A percentile compares a stretch with the other conserved stretches of the same genome.
These are phyloP conservation scores for Danio tinwini DNA, from an alignment of 2,797 vertebrate genomes.

Conservation along the genomic window DNA sequence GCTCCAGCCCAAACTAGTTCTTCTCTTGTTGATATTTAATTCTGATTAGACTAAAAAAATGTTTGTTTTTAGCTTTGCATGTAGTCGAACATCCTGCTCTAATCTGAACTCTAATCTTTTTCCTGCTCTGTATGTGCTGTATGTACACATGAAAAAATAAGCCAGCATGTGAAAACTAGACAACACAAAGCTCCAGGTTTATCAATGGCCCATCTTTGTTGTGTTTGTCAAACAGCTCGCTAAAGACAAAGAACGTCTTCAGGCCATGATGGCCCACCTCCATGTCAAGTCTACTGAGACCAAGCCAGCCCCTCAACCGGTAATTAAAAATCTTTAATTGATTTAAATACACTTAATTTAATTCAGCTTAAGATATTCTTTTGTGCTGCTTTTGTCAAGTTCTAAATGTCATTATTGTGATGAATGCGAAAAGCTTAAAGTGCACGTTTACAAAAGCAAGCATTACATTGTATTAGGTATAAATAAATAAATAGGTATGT, in stretches of 20 bases:
- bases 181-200: background rate
- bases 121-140: slow-evolving; percentile 20
- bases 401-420: background rate
- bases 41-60: slow-evolving; percentile 1
- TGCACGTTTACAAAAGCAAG: too few species aligned
- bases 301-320: slow-evolving; percentile 92
- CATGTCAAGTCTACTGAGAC: slow-evolving; percentile 95
- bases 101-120: slow-evolving; percentile 24
- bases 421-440: too few species aligned
- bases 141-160: slow-evolving; percentile 12
- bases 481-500: too few species aligned
- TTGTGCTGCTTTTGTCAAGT: background rate
- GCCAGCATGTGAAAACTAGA: background rate
- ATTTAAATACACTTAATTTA: too few species aligned
- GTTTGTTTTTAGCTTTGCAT: slow-evolving; percentile 29
- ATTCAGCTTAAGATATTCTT: too few species aligned
- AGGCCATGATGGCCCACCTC: slow-evolving; percentile 99
- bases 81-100: slow-evolving; percentile 32
- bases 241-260: slow-evolving; percentile 98
- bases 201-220: slow-evolving; percentile 4
- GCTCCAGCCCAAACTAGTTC: background rate
- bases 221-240: slow-evolving; percentile 81
- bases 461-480: too few species aligned
- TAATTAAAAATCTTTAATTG: too few species aligned
- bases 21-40: background rate